Percentiles rank a stretch among this genome's conserved stretches.
Evolutionary conservation across 2,888 invertebrate species (phyloP).

Genomic region (Copidosoma aretas): DNA sequence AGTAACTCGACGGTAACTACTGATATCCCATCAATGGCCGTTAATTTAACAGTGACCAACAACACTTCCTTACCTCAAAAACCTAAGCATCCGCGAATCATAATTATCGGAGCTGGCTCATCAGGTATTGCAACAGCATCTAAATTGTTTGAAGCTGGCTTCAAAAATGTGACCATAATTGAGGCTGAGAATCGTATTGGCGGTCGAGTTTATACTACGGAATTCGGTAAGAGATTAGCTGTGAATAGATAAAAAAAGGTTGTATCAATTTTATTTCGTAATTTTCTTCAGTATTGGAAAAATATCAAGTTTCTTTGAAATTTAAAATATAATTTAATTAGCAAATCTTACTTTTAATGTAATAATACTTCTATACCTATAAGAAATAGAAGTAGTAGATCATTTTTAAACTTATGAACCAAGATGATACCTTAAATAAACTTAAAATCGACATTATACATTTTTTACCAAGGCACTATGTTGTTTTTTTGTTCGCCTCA

Average conservation of each 20-base stretch:
- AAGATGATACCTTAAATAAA: too few species aligned
- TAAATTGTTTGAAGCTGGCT: slow-evolving; percentile 61
- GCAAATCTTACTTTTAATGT: too few species aligned
- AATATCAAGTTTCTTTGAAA: too few species aligned
- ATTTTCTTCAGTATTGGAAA: background rate
- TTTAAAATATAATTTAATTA: too few species aligned
- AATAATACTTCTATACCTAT: too few species aligned
- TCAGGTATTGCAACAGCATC: slow-evolving; percentile 66
- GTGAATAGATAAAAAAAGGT: too few species aligned
- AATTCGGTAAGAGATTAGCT: slow-evolving; percentile 56
- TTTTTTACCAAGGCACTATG: background rate
- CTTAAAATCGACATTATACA: background rate
- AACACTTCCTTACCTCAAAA: background rate
- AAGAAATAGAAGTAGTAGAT: too few species aligned
- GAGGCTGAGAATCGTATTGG: slow-evolving; percentile 64
- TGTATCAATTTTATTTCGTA: background rate
- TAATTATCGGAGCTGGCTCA: slow-evolving; percentile 67
- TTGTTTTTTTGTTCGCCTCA: too few species aligned
- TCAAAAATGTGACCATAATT: slow-evolving; percentile 62
- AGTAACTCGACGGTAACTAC: too few species aligned
- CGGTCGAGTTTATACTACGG: slow-evolving; percentile 60
- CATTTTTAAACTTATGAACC: too few species aligned
- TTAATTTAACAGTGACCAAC: background rate
- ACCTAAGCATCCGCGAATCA: slow-evolving; percentile 49
- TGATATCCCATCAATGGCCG: too few species aligned